These are phyloP conservation scores for Drepana falcataria DNA, from an alignment of 2,888 invertebrate genomes.

Conservation along the genomic window DNA sequence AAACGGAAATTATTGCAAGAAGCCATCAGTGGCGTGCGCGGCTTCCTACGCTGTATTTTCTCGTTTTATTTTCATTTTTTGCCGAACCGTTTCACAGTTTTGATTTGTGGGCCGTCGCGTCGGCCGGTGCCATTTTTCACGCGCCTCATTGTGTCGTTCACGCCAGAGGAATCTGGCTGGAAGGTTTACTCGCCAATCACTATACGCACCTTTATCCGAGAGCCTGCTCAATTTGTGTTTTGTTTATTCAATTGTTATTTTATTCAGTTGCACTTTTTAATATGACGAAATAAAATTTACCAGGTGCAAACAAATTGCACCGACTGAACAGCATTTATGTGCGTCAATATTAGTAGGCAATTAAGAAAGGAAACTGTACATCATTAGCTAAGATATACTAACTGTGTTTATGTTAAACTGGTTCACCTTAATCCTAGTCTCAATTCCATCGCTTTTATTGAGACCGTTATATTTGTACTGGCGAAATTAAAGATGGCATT, in stretches of 20 bases:
- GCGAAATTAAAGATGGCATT: slow-evolving; percentile 81
- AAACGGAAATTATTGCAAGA: slow-evolving; percentile 79
- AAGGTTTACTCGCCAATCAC: slow-evolving; percentile 38
- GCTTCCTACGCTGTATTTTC: slow-evolving; percentile 47
- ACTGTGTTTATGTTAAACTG: too few species aligned
- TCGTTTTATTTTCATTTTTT: slow-evolving; percentile 45
- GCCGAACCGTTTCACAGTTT: slow-evolving; percentile 50
- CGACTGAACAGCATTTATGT: not conserved
- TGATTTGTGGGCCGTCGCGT: slow-evolving; percentile 62
- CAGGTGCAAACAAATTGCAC: not conserved
- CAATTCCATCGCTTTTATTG: slow-evolving; percentile 11
- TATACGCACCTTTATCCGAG: slow-evolving; percentile 44
- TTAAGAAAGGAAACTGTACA: too few species aligned
- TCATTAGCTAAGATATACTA: too few species aligned
- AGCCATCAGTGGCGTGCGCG: slow-evolving; percentile 71
- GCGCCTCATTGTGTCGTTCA: slow-evolving; percentile 59
- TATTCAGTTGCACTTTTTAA: not conserved
- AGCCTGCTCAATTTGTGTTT: slow-evolving; percentile 30
- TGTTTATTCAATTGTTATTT: slow-evolving; percentile 16
- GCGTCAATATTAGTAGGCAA: too few species aligned
- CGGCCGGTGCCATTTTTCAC: slow-evolving; percentile 58
- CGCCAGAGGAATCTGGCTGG: slow-evolving; percentile 39
- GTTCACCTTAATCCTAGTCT: not conserved
- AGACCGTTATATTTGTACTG: slow-evolving; percentile 48
- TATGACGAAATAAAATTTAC: not conserved